Conservation (phyloP, 2,113 vertebrate genomes). For the Labeo rohita region DNA sequence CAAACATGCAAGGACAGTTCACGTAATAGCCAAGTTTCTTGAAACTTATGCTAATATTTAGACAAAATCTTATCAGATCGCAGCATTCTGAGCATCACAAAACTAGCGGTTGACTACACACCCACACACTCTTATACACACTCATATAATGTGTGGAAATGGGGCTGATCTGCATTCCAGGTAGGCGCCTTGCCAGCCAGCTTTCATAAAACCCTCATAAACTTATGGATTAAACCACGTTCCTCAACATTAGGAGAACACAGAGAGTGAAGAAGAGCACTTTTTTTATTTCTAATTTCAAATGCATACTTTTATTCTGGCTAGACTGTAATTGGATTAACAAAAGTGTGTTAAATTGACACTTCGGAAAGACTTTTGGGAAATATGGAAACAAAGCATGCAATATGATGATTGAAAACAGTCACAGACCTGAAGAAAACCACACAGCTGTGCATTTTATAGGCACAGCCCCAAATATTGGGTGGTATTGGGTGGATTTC, state of each 20-base stretch:
- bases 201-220: constrained; percentile 51
- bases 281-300: neutral
- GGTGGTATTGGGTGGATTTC: neutral
- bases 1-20: neutral
- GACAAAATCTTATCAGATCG: neutral
- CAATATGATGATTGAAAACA: neutral
- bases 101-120: constrained; percentile 9
- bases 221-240: constrained; percentile 67
- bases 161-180: constrained; percentile 75
- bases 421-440: neutral
- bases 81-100: neutral
- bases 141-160: constrained; percentile 67
- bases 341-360: neutral
- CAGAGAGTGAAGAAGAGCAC: neutral
- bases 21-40: neutral
- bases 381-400: neutral
- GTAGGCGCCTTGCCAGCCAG: constrained; percentile 66
- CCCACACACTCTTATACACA: constrained; percentile 57
- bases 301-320: neutral
- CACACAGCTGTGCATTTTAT: neutral
- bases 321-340: neutral
- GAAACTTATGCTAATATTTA: neutral
- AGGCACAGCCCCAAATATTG: neutral
- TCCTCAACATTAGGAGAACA: constrained; percentile 17
- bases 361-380: neutral